Conservation (phyloP, 2,888 invertebrate genomes). For the Nephrotoma guestfalica region DNA sequence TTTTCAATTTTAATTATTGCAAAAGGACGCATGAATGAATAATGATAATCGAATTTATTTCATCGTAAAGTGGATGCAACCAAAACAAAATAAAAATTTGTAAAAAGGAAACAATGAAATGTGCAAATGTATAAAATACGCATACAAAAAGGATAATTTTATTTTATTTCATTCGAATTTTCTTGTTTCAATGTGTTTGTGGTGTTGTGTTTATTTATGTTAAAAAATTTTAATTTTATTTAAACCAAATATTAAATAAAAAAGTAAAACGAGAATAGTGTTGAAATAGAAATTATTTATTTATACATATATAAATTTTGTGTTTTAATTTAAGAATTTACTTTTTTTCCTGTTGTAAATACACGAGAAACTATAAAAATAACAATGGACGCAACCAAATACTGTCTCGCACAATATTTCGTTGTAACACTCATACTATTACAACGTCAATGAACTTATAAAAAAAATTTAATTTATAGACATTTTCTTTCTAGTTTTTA, state of each 20-base stretch:
- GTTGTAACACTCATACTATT: conserved; percentile 1
- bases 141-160: neutral
- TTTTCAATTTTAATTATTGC: neutral
- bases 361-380: neutral
- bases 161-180: neutral
- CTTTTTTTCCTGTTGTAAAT: neutral
- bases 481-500: neutral
- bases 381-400: conserved; percentile 1
- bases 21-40: neutral
- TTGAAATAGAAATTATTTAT: neutral
- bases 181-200: neutral
- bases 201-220: neutral
- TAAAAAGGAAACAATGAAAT: neutral
- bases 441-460: conserved; percentile 3
- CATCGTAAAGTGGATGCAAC: neutral
- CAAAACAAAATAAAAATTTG: neutral
- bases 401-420: neutral
- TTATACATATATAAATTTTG: neutral
- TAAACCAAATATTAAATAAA: neutral
- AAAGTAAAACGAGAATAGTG: neutral
- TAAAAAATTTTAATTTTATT: neutral
- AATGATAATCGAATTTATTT: neutral
- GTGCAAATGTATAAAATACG: neutral
- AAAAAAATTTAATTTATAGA: neutral
- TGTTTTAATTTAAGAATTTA: neutral